A percentile compares a stretch with the other conserved stretches of the same genome.
Conservation (phyloP, 1,140 invertebrate genomes). For the Listronotus bonariensis region DNA sequence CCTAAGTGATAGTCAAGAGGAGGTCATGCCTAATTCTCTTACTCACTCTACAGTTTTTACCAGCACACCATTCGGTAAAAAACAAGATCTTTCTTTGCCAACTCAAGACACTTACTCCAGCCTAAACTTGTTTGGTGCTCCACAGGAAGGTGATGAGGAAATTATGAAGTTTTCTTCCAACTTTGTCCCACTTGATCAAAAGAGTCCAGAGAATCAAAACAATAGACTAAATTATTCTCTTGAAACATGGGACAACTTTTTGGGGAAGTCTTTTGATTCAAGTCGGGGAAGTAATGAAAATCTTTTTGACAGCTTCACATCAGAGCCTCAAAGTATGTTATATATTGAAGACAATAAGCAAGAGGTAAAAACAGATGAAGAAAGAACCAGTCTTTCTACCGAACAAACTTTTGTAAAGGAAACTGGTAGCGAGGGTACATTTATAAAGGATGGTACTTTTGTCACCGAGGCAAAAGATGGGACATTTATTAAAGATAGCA, state of each 20-base stretch:
- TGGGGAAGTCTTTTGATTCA: constrained; percentile 51
- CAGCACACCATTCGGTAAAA: constrained; percentile 44
- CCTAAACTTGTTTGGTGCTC: constrained; percentile 52
- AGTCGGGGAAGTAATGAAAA: constrained; percentile 38
- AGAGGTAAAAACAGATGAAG: constrained; percentile 20
- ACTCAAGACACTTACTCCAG: constrained; percentile 29
- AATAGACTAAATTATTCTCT: constrained; percentile 51
- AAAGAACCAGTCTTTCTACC: constrained; percentile 12
- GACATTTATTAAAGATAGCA: constrained; percentile 15
- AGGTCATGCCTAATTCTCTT: constrained; percentile 43
- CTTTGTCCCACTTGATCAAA: constrained; percentile 1
- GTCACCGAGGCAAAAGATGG: constrained; percentile 8
- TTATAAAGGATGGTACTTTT: constrained; percentile 8
- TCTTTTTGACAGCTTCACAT: constrained; percentile 51
- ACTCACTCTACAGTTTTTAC: constrained; percentile 41
- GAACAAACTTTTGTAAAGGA: constrained; percentile 22
- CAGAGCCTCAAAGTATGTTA: constrained; percentile 52
- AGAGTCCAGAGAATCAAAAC: constrained; percentile 5
- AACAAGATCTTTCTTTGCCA: constrained; percentile 40
- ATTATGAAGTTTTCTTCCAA: constrained; percentile 8
- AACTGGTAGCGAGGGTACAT: constrained; percentile 9
- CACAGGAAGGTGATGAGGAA: constrained; percentile 13
- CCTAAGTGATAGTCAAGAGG: constrained; percentile 45
- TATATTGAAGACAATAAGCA: constrained; percentile 44
- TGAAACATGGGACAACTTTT: constrained; percentile 56